Conservation (phyloP, 2,113 vertebrate genomes). For the Ceyx cyanopectus region DNA sequence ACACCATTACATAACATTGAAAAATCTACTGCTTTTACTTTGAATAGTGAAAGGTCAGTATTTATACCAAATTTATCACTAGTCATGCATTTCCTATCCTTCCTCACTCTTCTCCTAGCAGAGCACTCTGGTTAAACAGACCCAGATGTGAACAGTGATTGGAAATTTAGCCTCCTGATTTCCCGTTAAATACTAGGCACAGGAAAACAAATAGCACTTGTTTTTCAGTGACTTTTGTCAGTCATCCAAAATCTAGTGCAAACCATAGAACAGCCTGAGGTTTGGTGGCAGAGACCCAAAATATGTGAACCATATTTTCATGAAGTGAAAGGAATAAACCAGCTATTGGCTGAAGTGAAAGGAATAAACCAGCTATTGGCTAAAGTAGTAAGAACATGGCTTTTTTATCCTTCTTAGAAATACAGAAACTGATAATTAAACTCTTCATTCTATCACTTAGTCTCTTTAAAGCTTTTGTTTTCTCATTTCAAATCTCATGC, state of each 20-base stretch:
- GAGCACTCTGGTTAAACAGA: background rate
- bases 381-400: background rate
- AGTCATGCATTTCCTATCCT: conserved; percentile 61
- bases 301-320: conserved; percentile 67
- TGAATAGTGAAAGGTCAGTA: conserved; percentile 45
- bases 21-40: conserved; percentile 30
- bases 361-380: conserved; percentile 34
- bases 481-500: conserved; percentile 53
- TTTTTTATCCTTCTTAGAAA: conserved; percentile 50
- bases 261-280: conserved; percentile 76
- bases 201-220: conserved; percentile 88
- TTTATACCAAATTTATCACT: conserved; percentile 52
- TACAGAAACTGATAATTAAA: conserved; percentile 64
- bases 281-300: conserved; percentile 78
- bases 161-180: conserved; percentile 84
- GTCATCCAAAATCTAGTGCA: conserved; percentile 78
- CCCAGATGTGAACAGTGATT: conserved; percentile 62
- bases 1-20: conserved; percentile 34
- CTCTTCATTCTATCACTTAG: conserved; percentile 10
- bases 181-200: conserved; percentile 84
- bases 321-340: conserved; percentile 68
- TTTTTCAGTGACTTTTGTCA: conserved; percentile 84
- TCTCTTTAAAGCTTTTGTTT: conserved; percentile 41
- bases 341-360: conserved; percentile 49
- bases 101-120: conserved; percentile 32